Base-by-base conservation (phyloP, 2,888 invertebrate genomes). In the Drosophila imparisetae region DNA sequence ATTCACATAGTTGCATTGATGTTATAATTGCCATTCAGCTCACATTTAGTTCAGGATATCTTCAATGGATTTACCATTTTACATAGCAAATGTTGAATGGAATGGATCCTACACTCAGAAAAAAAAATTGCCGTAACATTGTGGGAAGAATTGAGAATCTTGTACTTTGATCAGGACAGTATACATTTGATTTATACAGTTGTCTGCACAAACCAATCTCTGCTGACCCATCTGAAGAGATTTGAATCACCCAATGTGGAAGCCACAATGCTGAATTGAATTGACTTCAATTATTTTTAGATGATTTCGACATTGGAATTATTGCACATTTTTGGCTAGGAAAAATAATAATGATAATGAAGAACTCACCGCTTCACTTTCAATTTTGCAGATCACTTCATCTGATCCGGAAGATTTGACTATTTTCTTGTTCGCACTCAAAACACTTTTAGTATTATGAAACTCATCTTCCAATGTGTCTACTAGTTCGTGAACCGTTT, bases 341-440 rank as follows among this genome's bases (percentile, higher is more conserved):
- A n/a, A 2, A 6, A 45, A 45, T 21, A 32, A 36, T n/a, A 30
- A 15, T 15, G 1, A 8, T 13, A 24, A 27, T 1, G 2, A 21
- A 38, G 1, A 21, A 53, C 72, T 72, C 24, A 76, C 78, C 66
- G 0, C 15, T 34, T 60, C 34, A 13, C 50, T 63, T 18, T 24
- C 6, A 4, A 3, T 30, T 27, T 24, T 13, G 8, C 29, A 21
- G 6, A 8, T 0, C 24, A 21, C 21, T 21, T 36, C 5, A 2
- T 15, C 30, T 21, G 21, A 10, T 1, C 13, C 38, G 5, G 27
- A 5, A n/a, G 55, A 29, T n/a, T 24, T 18, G 0, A 10, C 21
- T 0, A 6, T 1, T 8, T 38, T 10, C 15, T 40, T 54, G 2
- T 0, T 34, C 3, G 4, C 4, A 10, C 24, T 40, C 0, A 0